A percentile compares a stretch with the other conserved stretches of the same genome.
Evolutionary conservation across 2,113 vertebrate genomes (phyloP).

Genomic region (Bambusicola thoracicus): DNA sequence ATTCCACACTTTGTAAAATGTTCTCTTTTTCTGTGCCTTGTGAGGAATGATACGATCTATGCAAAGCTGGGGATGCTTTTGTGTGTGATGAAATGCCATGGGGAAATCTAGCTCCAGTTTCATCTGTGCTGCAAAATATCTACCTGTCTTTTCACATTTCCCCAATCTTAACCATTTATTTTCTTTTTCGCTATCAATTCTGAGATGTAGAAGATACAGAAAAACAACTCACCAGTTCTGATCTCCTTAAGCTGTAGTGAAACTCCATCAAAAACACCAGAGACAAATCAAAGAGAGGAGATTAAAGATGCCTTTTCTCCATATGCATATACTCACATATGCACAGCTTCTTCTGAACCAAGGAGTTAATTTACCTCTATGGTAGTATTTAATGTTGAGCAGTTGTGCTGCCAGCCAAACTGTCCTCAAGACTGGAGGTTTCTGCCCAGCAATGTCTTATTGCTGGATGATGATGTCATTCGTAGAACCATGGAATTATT

Average conservation of each 20-base stretch:
- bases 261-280: not conserved
- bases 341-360: not conserved
- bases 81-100: too few species aligned
- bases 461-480: too few species aligned
- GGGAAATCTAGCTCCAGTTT: not conserved
- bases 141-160: not conserved
- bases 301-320: not conserved
- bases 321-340: accelerated
- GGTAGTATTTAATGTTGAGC: not conserved
- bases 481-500: too few species aligned
- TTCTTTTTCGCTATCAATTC: not conserved
- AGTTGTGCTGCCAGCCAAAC: not conserved
- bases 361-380: not conserved
- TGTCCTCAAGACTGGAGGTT: not conserved
- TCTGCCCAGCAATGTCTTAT: not conserved
- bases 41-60: not conserved
- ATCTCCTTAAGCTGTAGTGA: not conserved
- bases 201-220: not conserved
- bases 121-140: not conserved
- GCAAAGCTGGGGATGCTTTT: not conserved
- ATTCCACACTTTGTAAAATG: not conserved
- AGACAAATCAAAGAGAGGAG: not conserved
- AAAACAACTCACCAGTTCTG: not conserved
- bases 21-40: not conserved
- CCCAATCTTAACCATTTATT: not conserved